Evolutionary conservation across 2,797 vertebrate genomes (phyloP), one percentile per base, ranked within the genome.

Genomic region (Catharus ustulatus): DNA sequence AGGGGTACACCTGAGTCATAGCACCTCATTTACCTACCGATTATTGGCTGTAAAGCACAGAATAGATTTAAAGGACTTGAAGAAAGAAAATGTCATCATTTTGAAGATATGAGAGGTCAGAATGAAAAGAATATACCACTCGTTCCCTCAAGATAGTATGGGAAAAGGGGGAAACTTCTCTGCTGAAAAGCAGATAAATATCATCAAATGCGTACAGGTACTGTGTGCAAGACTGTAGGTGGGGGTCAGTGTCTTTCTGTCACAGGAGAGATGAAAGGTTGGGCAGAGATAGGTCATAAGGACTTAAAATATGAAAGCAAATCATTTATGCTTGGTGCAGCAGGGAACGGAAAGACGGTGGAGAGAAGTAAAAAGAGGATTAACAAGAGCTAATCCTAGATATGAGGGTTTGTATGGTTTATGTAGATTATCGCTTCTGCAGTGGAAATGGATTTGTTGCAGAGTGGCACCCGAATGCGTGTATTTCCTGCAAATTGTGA

Each of bases 311-410:
- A 42, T 26, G 46, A 85, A 83, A 90, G 66, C n/a, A 89, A 91
- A 72, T 83, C 5, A 80, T 85, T 95, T 91, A 55, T 73, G 63
- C 62, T 63, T 68, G 79, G 7, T 89, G 75, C 51, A 89, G 66
- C 66, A 87, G 76, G 46, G 68, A 90, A 87, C 2, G 1, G 66
- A 85, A 89, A 91, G 45, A 67, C 12, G 0, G 43, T 32, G 5
- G 43, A 71, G 61, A 84, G 75, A 80, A 82, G 42, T 66, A 90
- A 87, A 90, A 73, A 89, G 51, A 51, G 84, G 92, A 96, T 95
- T 93, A 97, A 36, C 62, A 72, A 85, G 36, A 78, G 46, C 84
- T 96, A 94, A 96, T 93, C 92, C 89, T 75, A 81, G 84, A 73
- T 93, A 62, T 48, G 78, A 86, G 93, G 72, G 73, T 74, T 97